phyloP scores from a whole-genome alignment of 2,888 invertebrate genomes.

The Melangyna quadrimaculata region DNA sequence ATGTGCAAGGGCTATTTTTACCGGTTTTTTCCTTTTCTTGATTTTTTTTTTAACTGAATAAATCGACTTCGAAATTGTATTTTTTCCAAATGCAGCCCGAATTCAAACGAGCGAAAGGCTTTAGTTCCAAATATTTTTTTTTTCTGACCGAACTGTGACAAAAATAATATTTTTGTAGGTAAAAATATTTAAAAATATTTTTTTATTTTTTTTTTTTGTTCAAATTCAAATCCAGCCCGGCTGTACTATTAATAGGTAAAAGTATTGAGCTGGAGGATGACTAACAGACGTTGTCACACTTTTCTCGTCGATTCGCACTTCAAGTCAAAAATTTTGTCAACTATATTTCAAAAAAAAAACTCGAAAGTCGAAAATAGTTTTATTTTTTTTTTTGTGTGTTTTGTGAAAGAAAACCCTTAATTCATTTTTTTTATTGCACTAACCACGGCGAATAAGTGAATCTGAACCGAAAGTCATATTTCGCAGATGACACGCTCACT shows the following conservation, averaged over 20 bases:
- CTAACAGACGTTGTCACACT: conserved; percentile 68
- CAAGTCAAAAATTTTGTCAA: conserved; percentile 25
- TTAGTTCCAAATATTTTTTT: conserved; percentile 38
- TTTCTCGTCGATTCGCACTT: conserved; percentile 30
- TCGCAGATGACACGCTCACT: conserved; percentile 40
- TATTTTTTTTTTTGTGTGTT: not conserved
- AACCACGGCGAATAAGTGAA: conserved; percentile 37
- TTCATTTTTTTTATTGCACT: not conserved
- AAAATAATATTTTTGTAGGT: conserved; percentile 46
- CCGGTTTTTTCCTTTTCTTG: conserved; percentile 73
- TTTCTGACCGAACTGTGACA: conserved; percentile 31
- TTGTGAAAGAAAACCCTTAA: not conserved
- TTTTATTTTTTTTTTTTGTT: conserved; percentile 13
- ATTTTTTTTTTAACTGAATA: conserved; percentile 9
- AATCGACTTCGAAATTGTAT: not conserved
- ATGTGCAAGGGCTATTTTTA: conserved; percentile 79
- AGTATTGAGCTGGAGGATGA: conserved; percentile 71
- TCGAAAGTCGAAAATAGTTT: not conserved
- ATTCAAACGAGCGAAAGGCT: conserved; percentile 10
- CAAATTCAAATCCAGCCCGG: conserved; percentile 65
- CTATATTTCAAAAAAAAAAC: not conserved
- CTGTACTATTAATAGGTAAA: conserved; percentile 68
- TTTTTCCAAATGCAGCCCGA: conserved; percentile 26
- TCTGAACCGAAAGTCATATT: conserved; percentile 53
- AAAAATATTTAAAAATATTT: conserved; percentile 25